phyloP scores from a whole-genome alignment of 1,140 invertebrate genomes.

The Metopolophium dirhodum region DNA sequence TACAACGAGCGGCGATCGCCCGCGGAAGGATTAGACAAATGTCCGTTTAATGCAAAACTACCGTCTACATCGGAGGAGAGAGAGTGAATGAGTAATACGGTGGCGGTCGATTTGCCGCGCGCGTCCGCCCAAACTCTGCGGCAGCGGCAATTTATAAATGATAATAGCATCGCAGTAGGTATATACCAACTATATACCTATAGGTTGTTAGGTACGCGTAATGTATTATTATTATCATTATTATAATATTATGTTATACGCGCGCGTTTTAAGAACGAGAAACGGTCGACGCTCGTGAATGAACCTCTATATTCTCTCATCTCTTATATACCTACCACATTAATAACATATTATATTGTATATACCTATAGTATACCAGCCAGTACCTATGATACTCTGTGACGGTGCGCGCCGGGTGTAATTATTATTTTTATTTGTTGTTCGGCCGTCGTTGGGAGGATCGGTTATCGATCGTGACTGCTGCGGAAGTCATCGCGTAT shows the following conservation, averaged over 20 bases:
- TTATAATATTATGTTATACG: neutral
- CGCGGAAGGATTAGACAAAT: conserved; percentile 12
- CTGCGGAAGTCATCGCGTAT: neutral
- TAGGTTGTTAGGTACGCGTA: neutral
- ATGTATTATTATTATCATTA: neutral
- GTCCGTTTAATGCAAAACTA: conserved; percentile 12
- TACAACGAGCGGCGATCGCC: neutral
- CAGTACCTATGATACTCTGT: too few species aligned
- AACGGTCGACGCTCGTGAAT: neutral
- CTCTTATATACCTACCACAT: neutral
- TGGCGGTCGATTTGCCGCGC: neutral
- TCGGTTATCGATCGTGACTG: neutral
- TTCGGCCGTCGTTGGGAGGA: neutral
- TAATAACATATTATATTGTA: too few species aligned
- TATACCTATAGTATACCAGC: too few species aligned
- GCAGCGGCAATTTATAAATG: neutral
- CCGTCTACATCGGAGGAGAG: neutral
- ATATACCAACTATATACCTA: neutral
- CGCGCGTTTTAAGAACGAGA: neutral
- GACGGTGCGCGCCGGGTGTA: neutral
- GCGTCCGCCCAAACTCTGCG: neutral
- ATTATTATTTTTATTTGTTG: conserved; percentile 5
- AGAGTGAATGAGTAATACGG: neutral
- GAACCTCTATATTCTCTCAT: neutral
- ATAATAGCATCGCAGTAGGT: neutral